phyloP scores from a whole-genome alignment of 1,140 invertebrate species.

The Colletes latitarsis region DNA sequence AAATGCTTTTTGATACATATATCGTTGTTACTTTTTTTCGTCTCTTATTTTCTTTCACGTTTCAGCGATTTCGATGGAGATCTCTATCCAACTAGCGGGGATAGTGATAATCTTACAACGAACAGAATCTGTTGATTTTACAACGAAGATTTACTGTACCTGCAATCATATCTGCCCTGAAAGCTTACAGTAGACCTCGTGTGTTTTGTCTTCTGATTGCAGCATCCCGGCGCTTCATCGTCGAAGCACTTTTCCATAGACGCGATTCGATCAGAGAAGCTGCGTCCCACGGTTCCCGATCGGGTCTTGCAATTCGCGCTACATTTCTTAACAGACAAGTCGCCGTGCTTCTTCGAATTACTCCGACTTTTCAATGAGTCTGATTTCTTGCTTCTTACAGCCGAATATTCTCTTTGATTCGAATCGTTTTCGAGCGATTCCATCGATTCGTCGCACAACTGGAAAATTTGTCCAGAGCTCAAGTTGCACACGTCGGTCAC shows the following conservation, averaged over 20 bases:
- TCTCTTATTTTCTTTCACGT: too few species aligned
- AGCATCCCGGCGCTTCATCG: neutral
- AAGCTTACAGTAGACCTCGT: slow-evolving; percentile 8
- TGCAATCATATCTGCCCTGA: slow-evolving; percentile 15
- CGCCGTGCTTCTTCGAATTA: slow-evolving; percentile 25
- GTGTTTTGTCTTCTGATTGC: neutral
- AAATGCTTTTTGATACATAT: too few species aligned
- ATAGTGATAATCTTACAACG: too few species aligned
- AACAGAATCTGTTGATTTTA: too few species aligned
- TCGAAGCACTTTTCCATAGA: neutral
- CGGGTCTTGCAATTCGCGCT: neutral
- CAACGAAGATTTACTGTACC: slow-evolving; percentile 3
- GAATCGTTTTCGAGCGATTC: neutral
- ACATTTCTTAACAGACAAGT: neutral
- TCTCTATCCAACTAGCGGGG: too few species aligned
- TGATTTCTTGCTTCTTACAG: neutral
- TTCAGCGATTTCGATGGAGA: too few species aligned
- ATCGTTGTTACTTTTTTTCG: too few species aligned
- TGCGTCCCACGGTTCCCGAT: neutral
- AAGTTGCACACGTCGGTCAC: slow-evolving; percentile 17
- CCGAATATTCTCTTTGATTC: neutral
- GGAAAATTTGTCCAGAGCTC: neutral
- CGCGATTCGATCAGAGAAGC: slow-evolving; percentile 1
- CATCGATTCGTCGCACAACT: neutral
- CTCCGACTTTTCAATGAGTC: neutral